A percentile compares a stretch with the other conserved stretches of the same genome.
phyloP scores from a whole-genome alignment of 2,113 vertebrate genomes.

The Neolamprologus kungweensis region DNA sequence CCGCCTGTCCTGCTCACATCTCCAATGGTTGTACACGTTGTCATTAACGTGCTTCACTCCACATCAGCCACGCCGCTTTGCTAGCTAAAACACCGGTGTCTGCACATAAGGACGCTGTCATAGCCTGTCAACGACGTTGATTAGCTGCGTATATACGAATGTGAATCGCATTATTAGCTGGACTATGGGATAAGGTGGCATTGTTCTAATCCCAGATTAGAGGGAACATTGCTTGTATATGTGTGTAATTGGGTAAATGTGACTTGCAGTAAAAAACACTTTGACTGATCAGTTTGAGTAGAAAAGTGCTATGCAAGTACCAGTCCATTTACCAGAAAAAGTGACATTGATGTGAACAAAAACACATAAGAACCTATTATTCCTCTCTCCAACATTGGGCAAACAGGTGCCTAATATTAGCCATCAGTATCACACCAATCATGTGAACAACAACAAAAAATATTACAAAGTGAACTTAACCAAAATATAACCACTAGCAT shows the following conservation, averaged over 20 bases:
- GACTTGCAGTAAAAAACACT: neutral
- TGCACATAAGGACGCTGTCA: neutral
- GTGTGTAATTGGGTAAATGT: neutral
- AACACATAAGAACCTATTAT: neutral
- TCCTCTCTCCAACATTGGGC: neutral
- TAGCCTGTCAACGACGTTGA: neutral
- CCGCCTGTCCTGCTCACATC: neutral
- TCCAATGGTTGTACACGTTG: accelerated
- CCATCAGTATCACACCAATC: neutral
- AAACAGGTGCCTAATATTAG: neutral
- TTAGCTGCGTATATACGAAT: neutral
- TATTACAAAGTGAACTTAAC: neutral
- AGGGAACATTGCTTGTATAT: neutral
- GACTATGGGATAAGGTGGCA: neutral
- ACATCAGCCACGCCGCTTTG: neutral
- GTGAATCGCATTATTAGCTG: neutral
- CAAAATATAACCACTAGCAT: neutral
- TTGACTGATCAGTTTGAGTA: neutral
- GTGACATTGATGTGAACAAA: neutral
- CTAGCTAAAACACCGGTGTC: neutral
- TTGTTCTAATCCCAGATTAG: neutral
- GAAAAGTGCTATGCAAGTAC: neutral
- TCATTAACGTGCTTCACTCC: neutral
- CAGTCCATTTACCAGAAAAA: neutral
- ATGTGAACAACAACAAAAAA: neutral